A percentile compares a stretch with the other conserved stretches of the same genome.
Conservation (phyloP, 2,888 invertebrate species). For the Syritta pipiens region DNA sequence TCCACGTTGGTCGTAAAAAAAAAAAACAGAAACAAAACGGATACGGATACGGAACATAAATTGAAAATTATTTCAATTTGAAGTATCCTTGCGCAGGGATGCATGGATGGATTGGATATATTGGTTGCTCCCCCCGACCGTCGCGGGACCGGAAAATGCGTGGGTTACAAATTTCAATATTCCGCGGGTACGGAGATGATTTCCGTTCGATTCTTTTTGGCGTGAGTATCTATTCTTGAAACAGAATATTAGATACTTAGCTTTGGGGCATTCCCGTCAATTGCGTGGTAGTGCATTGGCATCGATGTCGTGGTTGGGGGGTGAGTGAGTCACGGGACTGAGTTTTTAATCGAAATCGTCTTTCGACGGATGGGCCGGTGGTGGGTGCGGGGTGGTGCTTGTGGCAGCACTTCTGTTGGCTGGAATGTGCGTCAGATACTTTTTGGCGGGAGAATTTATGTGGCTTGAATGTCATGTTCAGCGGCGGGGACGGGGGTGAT, state of each 20-base stretch:
- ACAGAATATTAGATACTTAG: conserved; percentile 37
- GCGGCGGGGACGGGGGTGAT: conserved; percentile 3
- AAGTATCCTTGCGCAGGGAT: no score
- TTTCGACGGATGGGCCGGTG: no score
- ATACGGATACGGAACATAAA: no score
- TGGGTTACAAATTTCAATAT: conserved; percentile 39
- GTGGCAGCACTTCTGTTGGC: no score
- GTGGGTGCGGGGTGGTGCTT: no score
- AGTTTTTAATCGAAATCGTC: conserved; percentile 37
- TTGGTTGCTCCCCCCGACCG: no score
- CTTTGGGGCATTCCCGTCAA: conserved; percentile 33
- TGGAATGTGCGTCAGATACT: neutral
- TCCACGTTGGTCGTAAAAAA: no score
- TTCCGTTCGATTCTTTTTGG: neutral
- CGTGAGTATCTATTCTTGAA: neutral
- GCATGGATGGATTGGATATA: no score
- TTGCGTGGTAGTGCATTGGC: conserved; percentile 30
- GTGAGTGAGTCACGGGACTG: neutral
- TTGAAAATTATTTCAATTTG: no score
- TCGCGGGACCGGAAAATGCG: conserved; percentile 6
- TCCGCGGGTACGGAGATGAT: conserved; percentile 15
- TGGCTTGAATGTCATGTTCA: conserved; percentile 12
- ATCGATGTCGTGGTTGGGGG: neutral
- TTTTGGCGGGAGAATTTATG: conserved; percentile 41
- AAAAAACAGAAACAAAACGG: no score